Evolutionary conservation across 2,797 vertebrate species (phyloP).

Genomic region (Poecilia gillii): DNA sequence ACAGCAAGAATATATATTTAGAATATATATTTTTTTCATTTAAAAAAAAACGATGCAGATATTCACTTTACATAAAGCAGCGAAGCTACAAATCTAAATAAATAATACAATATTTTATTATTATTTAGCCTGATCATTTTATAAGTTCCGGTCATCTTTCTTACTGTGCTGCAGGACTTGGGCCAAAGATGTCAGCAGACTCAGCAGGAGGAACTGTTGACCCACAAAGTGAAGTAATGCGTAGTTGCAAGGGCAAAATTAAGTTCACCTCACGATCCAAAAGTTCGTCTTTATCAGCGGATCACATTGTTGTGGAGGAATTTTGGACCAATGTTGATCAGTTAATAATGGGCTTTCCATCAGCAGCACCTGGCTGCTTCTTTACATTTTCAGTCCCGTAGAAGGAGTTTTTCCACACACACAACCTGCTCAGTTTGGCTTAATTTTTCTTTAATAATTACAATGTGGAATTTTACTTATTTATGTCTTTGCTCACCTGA

Average conservation of each 20-base stretch:
- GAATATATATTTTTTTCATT: background rate
- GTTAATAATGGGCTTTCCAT: background rate
- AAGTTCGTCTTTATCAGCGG: background rate
- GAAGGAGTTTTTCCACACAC: too few relatives aligned
- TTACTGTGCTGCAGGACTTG: background rate
- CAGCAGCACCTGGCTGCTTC: background rate
- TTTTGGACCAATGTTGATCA: background rate
- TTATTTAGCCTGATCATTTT: background rate
- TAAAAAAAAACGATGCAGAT: background rate
- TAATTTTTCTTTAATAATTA: background rate
- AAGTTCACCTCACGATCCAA: background rate
- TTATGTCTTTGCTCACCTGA: background rate
- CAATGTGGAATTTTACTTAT: background rate
- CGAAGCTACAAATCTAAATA: background rate
- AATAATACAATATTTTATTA: background rate
- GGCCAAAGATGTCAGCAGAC: background rate
- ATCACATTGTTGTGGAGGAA: background rate
- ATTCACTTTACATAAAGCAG: background rate
- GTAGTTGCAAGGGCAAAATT: background rate
- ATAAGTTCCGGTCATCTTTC: background rate
- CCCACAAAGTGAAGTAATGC: background rate
- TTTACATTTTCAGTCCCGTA: background rate
- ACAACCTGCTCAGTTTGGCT: background rate
- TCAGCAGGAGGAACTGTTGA: background rate
- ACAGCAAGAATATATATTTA: background rate